Evolutionary conservation across 2,888 invertebrate genomes (phyloP).

Genomic region (Invenusta paracnida): DNA sequence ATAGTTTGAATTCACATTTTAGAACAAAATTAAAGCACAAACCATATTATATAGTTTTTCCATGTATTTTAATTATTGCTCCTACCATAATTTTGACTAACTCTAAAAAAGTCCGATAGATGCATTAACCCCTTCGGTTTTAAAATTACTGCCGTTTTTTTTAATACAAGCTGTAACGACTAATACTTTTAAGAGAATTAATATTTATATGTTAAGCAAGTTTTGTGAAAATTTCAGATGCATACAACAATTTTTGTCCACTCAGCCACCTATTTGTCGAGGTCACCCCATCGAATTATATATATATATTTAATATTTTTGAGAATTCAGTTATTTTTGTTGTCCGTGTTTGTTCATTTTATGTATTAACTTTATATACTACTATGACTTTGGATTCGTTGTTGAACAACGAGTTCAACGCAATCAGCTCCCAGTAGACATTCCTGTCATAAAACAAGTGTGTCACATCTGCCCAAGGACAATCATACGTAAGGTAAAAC

Average conservation of each 20-base stretch:
- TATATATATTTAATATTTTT: neutral
- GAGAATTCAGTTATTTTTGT: neutral
- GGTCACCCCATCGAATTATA: neutral
- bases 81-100: too few relatives aligned
- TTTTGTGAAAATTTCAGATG: too few relatives aligned
- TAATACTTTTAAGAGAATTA: neutral
- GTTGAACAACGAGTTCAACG: neutral
- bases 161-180: neutral
- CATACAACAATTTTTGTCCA: neutral
- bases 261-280: neutral
- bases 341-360: neutral
- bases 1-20: too few relatives aligned
- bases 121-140: neutral
- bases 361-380: neutral
- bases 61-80: too few relatives aligned
- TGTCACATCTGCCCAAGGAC: neutral
- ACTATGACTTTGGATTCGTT: neutral
- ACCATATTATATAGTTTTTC: too few relatives aligned
- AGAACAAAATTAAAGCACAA: too few relatives aligned
- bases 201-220: neutral
- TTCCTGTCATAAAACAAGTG: neutral
- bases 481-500: conserved; percentile 2
- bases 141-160: neutral
- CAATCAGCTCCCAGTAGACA: neutral
- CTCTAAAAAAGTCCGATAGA: too few relatives aligned